Percentiles rank a stretch among this genome's conserved stretches.
These are phyloP conservation scores for Struthidea cinerea DNA, from an alignment of 2,113 vertebrate genomes.

Conservation along the genomic window DNA sequence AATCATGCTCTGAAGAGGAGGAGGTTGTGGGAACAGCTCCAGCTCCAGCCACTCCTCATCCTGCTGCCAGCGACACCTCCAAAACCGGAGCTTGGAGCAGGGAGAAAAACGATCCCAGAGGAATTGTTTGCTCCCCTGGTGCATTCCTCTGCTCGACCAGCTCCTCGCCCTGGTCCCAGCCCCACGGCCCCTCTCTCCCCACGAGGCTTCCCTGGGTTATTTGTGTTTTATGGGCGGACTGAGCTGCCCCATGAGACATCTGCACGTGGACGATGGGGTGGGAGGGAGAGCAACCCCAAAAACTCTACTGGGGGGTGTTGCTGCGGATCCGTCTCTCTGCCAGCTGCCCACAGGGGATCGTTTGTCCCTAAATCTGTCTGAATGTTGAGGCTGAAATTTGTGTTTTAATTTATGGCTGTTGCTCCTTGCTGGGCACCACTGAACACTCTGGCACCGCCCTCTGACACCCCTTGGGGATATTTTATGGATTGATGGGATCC, in stretches of 20 bases:
- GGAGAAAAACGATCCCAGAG: background rate
- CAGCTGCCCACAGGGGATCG: background rate
- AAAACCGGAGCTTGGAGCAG: background rate
- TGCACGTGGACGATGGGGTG: accelerated
- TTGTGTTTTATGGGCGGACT: accelerated
- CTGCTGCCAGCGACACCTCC: accelerated
- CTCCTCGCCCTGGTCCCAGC: accelerated
- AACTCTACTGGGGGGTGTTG: too few relatives aligned
- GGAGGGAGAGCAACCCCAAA: background rate
- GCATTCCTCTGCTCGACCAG: background rate
- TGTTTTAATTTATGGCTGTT: background rate
- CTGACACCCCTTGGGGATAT: background rate
- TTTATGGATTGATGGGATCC: background rate
- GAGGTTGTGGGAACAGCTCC: background rate
- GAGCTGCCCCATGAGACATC: background rate
- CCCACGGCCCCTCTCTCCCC: accelerated
- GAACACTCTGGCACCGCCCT: background rate
- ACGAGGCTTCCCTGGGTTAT: background rate
- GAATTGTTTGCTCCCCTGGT: background rate
- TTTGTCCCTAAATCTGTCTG: background rate
- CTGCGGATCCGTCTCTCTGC: background rate
- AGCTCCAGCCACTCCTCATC: accelerated
- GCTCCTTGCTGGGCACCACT: background rate
- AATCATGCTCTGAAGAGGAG: background rate
- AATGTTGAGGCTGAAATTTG: background rate